Percentiles rank a stretch among this genome's conserved stretches.
Conservation (phyloP, 2,888 invertebrate genomes). For the Catocala nupta region DNA sequence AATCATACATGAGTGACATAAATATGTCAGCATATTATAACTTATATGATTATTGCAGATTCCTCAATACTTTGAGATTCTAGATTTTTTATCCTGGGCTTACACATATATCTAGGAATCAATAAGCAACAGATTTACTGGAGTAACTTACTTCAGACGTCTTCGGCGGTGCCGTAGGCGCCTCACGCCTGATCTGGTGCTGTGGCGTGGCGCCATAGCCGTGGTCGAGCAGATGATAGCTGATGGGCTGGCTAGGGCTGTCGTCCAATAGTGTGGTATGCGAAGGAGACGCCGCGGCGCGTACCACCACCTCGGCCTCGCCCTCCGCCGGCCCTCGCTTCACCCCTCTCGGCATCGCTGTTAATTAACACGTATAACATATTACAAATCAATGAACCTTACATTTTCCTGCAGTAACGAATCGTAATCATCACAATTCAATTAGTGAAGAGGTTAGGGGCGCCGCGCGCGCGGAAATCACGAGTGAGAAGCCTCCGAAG, state of each 20-base stretch:
- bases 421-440: conserved; percentile 77
- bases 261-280: conserved; percentile 83
- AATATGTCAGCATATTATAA: conserved; percentile 6
- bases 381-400: conserved; percentile 45
- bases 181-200: conserved; percentile 88
- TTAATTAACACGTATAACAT: conserved; percentile 57
- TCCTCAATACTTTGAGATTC: background rate
- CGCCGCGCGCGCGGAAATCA: conserved; percentile 85
- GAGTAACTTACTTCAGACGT: conserved; percentile 83
- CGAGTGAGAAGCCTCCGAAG: conserved; percentile 79
- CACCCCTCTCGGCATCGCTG: conserved; percentile 89
- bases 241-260: conserved; percentile 86
- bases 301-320: conserved; percentile 84
- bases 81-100: background rate
- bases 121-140: background rate
- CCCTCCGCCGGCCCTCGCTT: conserved; percentile 87
- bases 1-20: conserved; percentile 5
- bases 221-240: conserved; percentile 94
- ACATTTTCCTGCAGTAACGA: conserved; percentile 50
- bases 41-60: background rate
- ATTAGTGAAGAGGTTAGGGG: conserved; percentile 86
- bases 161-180: conserved; percentile 85
- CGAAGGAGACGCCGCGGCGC: conserved; percentile 86
- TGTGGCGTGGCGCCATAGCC: conserved; percentile 95
- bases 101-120: background rate